phyloP scores from a whole-genome alignment of 2,888 invertebrate species.

The Dryobotodes eremita region DNA sequence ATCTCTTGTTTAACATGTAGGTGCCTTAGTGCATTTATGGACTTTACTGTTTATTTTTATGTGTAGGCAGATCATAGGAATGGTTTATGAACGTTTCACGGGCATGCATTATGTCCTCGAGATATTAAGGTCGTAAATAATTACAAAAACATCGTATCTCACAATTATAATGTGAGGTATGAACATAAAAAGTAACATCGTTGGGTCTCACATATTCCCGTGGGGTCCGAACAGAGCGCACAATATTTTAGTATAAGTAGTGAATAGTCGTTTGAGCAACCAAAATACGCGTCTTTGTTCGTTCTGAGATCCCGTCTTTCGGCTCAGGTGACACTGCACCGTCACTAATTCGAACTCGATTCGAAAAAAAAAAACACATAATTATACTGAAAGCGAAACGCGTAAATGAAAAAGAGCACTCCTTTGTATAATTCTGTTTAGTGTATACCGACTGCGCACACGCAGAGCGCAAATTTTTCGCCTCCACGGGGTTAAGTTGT shows the following conservation, averaged over 20 bases:
- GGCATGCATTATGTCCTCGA: slow-evolving; percentile 70
- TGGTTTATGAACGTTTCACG: slow-evolving; percentile 48
- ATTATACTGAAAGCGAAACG: slow-evolving; percentile 81
- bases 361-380: slow-evolving; percentile 73
- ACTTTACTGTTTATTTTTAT: slow-evolving; percentile 23
- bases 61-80: slow-evolving; percentile 36
- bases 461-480: slow-evolving; percentile 86
- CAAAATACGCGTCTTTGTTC: slow-evolving; percentile 87
- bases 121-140: slow-evolving; percentile 81
- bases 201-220: slow-evolving; percentile 79
- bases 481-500: slow-evolving; percentile 80
- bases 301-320: slow-evolving; percentile 85
- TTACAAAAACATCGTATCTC: slow-evolving; percentile 80
- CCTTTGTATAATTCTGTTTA: slow-evolving; percentile 74
- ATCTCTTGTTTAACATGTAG: neutral
- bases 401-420: slow-evolving; percentile 76
- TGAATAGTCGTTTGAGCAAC: slow-evolving; percentile 82
- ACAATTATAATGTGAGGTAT: slow-evolving; percentile 82
- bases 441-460: slow-evolving; percentile 76
- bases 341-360: slow-evolving; percentile 86
- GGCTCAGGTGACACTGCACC: slow-evolving; percentile 87
- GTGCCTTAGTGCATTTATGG: neutral
- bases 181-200: slow-evolving; percentile 79
- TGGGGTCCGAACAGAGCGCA: slow-evolving; percentile 80
- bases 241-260: slow-evolving; percentile 86